Percentiles rank a stretch among this genome's conserved stretches.
These are phyloP conservation scores for Acanthisitta chloris DNA, from an alignment of 2,113 vertebrate genomes.

Conservation along the genomic window DNA sequence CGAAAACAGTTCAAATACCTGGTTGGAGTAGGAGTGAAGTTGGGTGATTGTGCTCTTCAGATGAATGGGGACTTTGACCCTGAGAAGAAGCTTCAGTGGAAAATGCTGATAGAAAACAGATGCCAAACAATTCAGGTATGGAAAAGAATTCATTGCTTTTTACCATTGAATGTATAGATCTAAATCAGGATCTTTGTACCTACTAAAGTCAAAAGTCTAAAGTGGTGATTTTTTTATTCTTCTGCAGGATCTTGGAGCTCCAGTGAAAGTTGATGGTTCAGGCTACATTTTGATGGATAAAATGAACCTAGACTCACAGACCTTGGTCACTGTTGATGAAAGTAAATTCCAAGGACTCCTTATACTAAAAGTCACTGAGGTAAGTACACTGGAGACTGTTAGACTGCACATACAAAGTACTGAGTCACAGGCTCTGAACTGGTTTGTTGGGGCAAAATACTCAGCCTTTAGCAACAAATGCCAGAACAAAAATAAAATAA, in stretches of 20 bases:
- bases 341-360: conserved; percentile 62
- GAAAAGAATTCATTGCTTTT: background rate
- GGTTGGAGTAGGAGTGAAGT: conserved; percentile 40
- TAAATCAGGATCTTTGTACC: background rate
- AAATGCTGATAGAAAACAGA: conserved; percentile 73
- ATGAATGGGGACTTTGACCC: conserved; percentile 62
- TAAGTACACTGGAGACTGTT: conserved; percentile 11
- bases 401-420: background rate
- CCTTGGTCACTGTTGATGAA: conserved; percentile 64
- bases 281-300: conserved; percentile 61
- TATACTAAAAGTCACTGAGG: conserved; percentile 63
- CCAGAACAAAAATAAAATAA: background rate
- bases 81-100: conserved; percentile 70
- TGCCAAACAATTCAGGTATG: conserved; percentile 75
- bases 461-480: background rate
- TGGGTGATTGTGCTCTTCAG: conserved; percentile 65
- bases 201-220: background rate
- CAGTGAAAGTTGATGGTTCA: conserved; percentile 66
- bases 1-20: conserved; percentile 33
- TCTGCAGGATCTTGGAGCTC: conserved; percentile 74
- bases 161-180: background rate
- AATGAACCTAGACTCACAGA: conserved; percentile 61
- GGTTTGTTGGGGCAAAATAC: background rate
- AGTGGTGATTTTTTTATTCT: background rate
- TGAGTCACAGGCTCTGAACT: background rate